Base-by-base conservation (phyloP, 2,888 invertebrate species). In the Apamea anceps region DNA sequence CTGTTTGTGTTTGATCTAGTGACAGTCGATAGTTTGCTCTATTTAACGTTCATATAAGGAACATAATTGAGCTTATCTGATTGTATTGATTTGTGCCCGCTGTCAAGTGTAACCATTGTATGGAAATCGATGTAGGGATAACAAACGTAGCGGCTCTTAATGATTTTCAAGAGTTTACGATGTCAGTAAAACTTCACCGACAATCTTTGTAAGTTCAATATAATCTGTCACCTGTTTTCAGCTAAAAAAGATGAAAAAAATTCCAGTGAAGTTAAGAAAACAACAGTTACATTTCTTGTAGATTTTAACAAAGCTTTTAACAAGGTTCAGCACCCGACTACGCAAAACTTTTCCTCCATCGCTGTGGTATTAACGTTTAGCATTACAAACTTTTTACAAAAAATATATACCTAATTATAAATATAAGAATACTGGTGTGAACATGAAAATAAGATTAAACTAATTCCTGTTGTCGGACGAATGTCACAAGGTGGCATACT, bases 41-140 rank as follows among this genome's bases (percentile, higher is more conserved):
- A 77, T 75, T 74, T 81, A 42, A 68, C 25, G 73, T 79, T 68
- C 81, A 21, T 76, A 70, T 88, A 80, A 42, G 86, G 86, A 60
- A 77, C 51, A 68, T 83, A 88, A 82, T 81, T 63, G 74, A 67
- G 62, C 63, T 71, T 79, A 87, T 87, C 84, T 73, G 75, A 76
- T 72, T 28, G 68, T 32, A 81, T 71, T 79, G 86, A 88, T 79
- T 73, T 80, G 79, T 76, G 82, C 75, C 37, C 62, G 76, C 85
- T 73, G 72, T 82, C 89, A 75, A 51, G 83, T 80, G 81, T 80
- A 76, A 48, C 91, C 79, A 91, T 91, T 91, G 91, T 91, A 91
- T 91, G 91, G 77, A 85, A 87, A 90, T 89, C n/a, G 25, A 25
- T 21, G 13, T 28, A n/a, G 10, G 45, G 37, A 65, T 73, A 70